Evolutionary conservation across 2,888 invertebrate species (phyloP).

Genomic region (Ormyrus nitidulus): DNA sequence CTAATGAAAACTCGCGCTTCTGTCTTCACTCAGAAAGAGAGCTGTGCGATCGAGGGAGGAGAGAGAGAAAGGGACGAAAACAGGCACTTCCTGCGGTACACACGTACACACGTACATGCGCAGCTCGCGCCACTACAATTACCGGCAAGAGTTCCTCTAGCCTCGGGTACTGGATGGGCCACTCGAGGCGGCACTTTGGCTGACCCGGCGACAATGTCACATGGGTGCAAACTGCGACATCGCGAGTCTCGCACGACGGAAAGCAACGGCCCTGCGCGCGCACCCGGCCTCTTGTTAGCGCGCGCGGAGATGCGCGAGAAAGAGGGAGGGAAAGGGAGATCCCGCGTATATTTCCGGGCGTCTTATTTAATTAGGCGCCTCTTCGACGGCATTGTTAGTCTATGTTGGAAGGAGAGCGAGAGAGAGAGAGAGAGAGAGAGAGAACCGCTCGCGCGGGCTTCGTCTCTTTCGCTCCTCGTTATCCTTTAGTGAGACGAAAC

Average conservation of each 20-base stretch:
- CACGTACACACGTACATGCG: conserved; percentile 54
- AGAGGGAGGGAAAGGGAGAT: not conserved
- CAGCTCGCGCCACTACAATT: conserved; percentile 70
- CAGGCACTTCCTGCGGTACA: no score
- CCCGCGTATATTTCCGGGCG: conserved; percentile 64
- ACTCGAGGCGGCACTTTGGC: conserved; percentile 62
- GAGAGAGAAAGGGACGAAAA: conserved; percentile 1
- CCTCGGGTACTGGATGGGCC: conserved; percentile 63
- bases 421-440: no score
- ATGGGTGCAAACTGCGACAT: conserved; percentile 47
- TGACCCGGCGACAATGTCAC: conserved; percentile 64
- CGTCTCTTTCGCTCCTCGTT: conserved; percentile 43
- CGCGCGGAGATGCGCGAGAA: conserved; percentile 14
- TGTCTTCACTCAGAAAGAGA: not conserved
- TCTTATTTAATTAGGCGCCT: conserved; percentile 74
- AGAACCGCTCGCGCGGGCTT: conserved; percentile 11
- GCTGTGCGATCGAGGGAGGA: not conserved
- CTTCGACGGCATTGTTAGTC: conserved; percentile 72
- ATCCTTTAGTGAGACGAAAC: conserved; percentile 44
- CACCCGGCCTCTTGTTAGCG: conserved; percentile 68
- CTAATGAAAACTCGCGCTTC: conserved; percentile 55
- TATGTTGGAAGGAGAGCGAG: conserved; percentile 53
- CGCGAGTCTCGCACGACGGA: conserved; percentile 22
- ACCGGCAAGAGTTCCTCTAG: conserved; percentile 65
- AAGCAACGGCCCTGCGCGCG: conserved; percentile 3